Base-by-base conservation (phyloP, 1,140 invertebrate species). In the Frieseomelitta varia region DNA sequence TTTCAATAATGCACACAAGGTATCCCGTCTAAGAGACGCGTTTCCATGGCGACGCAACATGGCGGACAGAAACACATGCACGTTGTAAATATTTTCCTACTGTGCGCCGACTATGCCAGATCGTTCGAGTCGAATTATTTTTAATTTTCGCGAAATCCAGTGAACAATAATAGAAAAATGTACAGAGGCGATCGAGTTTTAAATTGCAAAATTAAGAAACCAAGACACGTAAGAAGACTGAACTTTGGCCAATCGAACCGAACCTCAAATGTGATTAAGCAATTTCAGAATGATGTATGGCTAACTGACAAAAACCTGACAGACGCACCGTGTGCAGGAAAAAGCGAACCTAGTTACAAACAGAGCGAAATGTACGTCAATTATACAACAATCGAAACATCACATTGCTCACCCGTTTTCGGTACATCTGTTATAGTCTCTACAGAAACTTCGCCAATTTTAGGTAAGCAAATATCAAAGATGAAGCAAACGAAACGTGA, bases 331-430 rank as follows among this genome's bases (percentile, higher is more conserved):
- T 56, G 67, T 21, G 81, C 80, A 0, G 67, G 63, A 17, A 91
- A 87, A 15, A 14, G 1, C 0, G 85, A 90, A 51, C 88, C 78
- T 58, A 87, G 90, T 2, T 72, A 63, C 8, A 87, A 87, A 15
- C 89, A 87, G 91, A 75, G 88, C 56, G 85, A 90, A 61, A 71
- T 76, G 39, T 84, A 85, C 17, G 56, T 65, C 51, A 11, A 74
- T 3, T 11, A 14, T 17, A n/a, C 4, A 0, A 53, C 73, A 6
- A 68, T 61, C 0, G n/a, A 76, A 67, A 15, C 30, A 1, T 85
- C 81, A 6, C 69, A 61, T 4, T 61, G 58, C 24, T 61, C 58
- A 61, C 58, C 85, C 14, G 27, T 80, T 61, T 10, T 67, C 0
- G 58, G 24, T 34, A 61, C 53, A 4, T 27, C 68, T 11, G 0